phyloP scores from a whole-genome alignment of 2,888 invertebrate species.

The Beris morrisii region DNA sequence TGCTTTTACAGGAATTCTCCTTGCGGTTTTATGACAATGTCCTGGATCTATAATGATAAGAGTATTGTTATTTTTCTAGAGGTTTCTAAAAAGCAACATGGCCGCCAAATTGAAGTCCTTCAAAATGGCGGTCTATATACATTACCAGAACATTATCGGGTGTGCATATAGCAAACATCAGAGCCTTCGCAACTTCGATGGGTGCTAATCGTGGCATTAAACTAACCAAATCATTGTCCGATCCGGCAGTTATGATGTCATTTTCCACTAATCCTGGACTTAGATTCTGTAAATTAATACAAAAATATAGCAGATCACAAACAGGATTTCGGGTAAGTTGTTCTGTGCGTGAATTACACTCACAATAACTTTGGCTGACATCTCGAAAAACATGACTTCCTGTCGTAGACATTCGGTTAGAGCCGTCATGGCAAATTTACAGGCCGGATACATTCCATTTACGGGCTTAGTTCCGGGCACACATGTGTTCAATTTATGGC shows the following conservation, averaged over 20 bases:
- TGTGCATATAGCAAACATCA: conserved; percentile 44
- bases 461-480: conserved; percentile 46
- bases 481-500: conserved; percentile 45
- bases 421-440: conserved; percentile 50
- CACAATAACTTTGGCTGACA: conserved; percentile 50
- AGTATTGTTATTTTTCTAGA: neutral
- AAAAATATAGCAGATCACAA: no score
- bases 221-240: conserved; percentile 43
- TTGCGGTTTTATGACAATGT: conserved; percentile 45
- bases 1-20: conserved; percentile 44
- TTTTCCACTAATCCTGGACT: conserved; percentile 45
- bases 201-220: conserved; percentile 45
- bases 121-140: neutral
- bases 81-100: neutral
- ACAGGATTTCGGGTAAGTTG: no score
- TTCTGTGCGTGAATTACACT: conserved; percentile 27
- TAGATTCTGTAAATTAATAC: conserved; percentile 41
- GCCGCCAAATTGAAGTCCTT: no score
- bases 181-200: conserved; percentile 45
- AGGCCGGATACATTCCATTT: conserved; percentile 46
- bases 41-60: conserved; percentile 42
- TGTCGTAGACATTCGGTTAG: conserved; percentile 51
- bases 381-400: conserved; percentile 47
- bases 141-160: conserved; percentile 46
- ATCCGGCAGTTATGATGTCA: conserved; percentile 42